Base-by-base conservation (phyloP, 2,888 invertebrate species). In the Agrotis puta region DNA sequence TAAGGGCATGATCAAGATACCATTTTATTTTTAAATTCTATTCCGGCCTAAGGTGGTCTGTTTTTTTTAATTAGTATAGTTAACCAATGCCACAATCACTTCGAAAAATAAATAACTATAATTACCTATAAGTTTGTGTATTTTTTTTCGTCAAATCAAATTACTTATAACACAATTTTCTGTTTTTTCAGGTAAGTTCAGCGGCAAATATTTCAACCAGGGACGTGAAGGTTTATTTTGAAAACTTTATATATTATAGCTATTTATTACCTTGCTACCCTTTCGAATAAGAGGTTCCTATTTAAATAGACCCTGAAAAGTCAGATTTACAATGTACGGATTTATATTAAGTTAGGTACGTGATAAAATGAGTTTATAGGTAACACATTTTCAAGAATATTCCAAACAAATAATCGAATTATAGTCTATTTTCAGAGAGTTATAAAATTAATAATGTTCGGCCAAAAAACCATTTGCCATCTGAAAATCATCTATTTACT, bases 181-280 rank as follows among this genome's bases (percentile, higher is more conserved):
- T 62, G 50, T 64, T 56, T 53, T 79, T 77, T 50, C 77, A 77
- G 77, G 77, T 77, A 77, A 77, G 81, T 75, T 62, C 20, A n/a
- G 9, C 53, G 11, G 51, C 63, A 45, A 53, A 53, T 39, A 50
- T 64, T n/a, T 53, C 64, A 53, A 33, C 51, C 16, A 48, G 27
- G 48, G 22, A 7, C 43, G 16, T 2, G 0, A 39, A 75, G 78
- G 78, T 63, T 74, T 79, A 79, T 59, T 39, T 63, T 45, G 18
- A 39, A 51, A 63, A 64, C 39, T 59, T 79, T 66, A 74, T 64
- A 50, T 74, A 74, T 66, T 62, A 51, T 22, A 27, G 47, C 39
- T 66, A 79, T 74, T 66, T 77, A 79, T 66, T 59, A 63, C 79
- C 11, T 51, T 45, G 24, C 18, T 59, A 57, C 59, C 64, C 53